These are phyloP conservation scores for Sciurus niger DNA, from an alignment of 2,113 vertebrate species.

Conservation along the genomic window DNA sequence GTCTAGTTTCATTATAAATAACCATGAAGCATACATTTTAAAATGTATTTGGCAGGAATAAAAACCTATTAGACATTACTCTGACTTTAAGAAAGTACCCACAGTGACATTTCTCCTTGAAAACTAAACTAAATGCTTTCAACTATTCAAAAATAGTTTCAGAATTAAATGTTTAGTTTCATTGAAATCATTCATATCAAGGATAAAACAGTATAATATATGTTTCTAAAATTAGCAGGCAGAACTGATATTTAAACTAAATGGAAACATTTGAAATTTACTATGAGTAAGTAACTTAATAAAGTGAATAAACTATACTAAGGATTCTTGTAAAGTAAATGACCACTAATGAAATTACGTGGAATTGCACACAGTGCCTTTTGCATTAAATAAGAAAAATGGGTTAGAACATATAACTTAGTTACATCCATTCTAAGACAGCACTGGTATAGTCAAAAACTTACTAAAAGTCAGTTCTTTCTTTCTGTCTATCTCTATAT, in stretches of 20 bases:
- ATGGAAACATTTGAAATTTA: conserved; percentile 55
- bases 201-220: conserved; percentile 17
- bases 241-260: conserved; percentile 26
- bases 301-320: background rate
- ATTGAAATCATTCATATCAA: background rate
- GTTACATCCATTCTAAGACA: conserved; percentile 6
- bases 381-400: conserved; percentile 17
- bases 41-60: conserved; percentile 16
- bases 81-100: background rate
- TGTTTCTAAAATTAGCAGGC: background rate
- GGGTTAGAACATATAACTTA: background rate
- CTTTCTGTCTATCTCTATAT: background rate
- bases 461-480: conserved; percentile 29
- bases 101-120: background rate
- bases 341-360: background rate
- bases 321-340: conserved; percentile 32
- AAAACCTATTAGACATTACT: background rate
- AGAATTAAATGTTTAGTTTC: conserved; percentile 10
- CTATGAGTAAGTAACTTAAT: conserved; percentile 28
- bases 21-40: background rate
- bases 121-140: conserved; percentile 1
- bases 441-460: background rate
- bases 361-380: background rate
- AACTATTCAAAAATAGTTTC: conserved; percentile 25
- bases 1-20: background rate